A percentile compares a stretch with the other conserved stretches of the same genome.
Conservation (phyloP, 2,113 vertebrate genomes). For the Cyrtonyx montezumae region DNA sequence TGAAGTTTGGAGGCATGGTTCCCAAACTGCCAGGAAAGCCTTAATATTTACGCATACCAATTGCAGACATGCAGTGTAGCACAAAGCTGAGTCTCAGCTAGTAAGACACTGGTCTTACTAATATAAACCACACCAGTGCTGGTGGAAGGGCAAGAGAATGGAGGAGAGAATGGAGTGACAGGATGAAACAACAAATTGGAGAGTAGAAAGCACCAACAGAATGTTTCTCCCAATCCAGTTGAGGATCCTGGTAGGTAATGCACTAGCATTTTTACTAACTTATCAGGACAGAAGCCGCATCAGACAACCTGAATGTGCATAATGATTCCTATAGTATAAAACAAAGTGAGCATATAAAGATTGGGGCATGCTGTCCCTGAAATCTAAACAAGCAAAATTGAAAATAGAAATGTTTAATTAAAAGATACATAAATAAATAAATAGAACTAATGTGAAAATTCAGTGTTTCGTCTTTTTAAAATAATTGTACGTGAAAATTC, state of each 20-base stretch:
- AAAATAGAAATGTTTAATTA: not conserved
- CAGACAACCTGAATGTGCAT: not conserved
- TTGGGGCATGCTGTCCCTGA: not conserved
- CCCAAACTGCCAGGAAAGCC: not conserved
- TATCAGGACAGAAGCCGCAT: not conserved
- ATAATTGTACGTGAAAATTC: not conserved
- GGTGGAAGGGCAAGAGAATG: not conserved
- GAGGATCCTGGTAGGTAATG: not conserved
- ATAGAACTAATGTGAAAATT: not conserved
- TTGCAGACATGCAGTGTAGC: not conserved
- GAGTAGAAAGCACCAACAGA: not conserved
- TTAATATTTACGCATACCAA: not conserved
- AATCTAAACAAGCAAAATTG: not conserved
- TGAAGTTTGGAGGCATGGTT: not conserved
- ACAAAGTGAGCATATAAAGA: not conserved
- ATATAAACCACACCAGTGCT: not conserved
- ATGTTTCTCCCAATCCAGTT: not conserved
- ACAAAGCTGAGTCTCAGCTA: not conserved
- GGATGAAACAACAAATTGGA: not conserved
- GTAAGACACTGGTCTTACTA: not conserved
- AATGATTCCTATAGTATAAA: not conserved
- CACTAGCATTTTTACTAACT: not conserved
- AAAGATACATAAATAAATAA: not conserved
- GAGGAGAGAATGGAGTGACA: not conserved
- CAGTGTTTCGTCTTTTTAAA: not conserved